Evolutionary conservation across 1,140 invertebrate species (phyloP).

Genomic region (Vanessa atalanta): DNA sequence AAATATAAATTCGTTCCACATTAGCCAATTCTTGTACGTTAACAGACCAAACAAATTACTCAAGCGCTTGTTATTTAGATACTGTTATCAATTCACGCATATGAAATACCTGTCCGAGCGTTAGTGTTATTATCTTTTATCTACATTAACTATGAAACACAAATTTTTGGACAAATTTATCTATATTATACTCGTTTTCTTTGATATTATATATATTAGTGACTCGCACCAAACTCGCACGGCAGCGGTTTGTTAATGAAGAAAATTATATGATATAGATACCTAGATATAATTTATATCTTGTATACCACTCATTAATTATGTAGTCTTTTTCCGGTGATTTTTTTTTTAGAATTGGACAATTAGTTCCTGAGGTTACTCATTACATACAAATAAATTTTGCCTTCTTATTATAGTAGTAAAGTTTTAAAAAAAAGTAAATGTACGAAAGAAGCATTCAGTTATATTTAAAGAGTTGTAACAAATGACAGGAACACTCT

Average conservation of each 20-base stretch:
- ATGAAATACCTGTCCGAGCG: slow-evolving; percentile 27
- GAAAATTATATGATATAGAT: too few species aligned
- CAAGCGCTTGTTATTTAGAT: slow-evolving; percentile 19
- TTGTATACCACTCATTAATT: too few species aligned
- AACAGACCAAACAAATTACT: slow-evolving; percentile 16
- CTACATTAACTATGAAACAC: slow-evolving; percentile 37
- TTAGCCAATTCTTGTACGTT: slow-evolving; percentile 8
- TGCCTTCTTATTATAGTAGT: too few species aligned
- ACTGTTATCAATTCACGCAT: slow-evolving; percentile 29
- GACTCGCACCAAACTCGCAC: too few species aligned
- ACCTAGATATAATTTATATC: too few species aligned
- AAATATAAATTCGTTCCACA: background rate
- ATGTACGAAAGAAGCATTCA: too few species aligned
- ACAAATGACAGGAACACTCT: slow-evolving; percentile 54
- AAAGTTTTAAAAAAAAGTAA: too few species aligned
- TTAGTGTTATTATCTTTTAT: slow-evolving; percentile 40
- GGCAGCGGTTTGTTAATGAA: too few species aligned
- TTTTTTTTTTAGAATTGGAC: too few species aligned
- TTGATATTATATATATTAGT: background rate
- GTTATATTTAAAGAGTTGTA: slow-evolving; percentile 41
- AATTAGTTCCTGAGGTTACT: too few species aligned
- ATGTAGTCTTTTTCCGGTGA: too few species aligned
- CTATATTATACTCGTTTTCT: background rate
- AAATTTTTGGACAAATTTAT: slow-evolving; percentile 23
- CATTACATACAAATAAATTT: too few species aligned